These are phyloP conservation scores for Eclectus roratus DNA, from an alignment of 2,113 vertebrate genomes.

Conservation along the genomic window DNA sequence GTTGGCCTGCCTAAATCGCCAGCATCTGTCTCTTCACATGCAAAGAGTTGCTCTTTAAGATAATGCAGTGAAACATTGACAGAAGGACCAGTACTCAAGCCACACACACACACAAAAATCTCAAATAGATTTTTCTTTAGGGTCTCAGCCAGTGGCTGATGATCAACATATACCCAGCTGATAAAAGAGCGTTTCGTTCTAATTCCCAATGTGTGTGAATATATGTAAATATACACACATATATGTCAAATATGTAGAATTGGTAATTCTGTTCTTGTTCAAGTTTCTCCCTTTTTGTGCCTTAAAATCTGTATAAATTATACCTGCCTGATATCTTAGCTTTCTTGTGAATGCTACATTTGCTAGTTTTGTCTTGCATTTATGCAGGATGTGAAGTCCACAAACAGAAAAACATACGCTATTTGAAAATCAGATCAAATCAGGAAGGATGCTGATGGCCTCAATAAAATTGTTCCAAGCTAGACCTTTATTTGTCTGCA, in stretches of 20 bases:
- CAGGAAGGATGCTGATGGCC: constrained; percentile 19
- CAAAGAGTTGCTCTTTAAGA: constrained; percentile 46
- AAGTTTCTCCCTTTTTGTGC: not conserved
- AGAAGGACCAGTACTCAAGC: not conserved
- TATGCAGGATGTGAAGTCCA: not conserved
- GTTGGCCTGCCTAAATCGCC: constrained; percentile 47
- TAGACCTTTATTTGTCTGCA: constrained; percentile 49
- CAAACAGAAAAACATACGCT: constrained; percentile 18
- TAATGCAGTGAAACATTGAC: constrained; percentile 10
- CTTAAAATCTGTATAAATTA: constrained; percentile 51
- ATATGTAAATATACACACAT: not conserved
- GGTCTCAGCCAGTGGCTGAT: constrained; percentile 3
- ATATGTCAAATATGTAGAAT: constrained; percentile 9
- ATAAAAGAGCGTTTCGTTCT: not conserved
- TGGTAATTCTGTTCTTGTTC: constrained; percentile 14
- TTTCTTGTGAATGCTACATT: constrained; percentile 42
- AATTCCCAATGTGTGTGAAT: not conserved
- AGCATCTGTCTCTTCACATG: constrained; percentile 38
- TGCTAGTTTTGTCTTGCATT: constrained; percentile 50
- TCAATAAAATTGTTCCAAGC: constrained; percentile 40
- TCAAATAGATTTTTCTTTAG: not conserved
- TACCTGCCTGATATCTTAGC: not conserved
- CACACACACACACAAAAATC: not conserved
- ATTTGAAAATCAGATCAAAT: constrained; percentile 47
- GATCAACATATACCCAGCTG: not conserved